Evolutionary conservation across 2,113 vertebrate genomes (phyloP).

Genomic region (Lepus europaeus): DNA sequence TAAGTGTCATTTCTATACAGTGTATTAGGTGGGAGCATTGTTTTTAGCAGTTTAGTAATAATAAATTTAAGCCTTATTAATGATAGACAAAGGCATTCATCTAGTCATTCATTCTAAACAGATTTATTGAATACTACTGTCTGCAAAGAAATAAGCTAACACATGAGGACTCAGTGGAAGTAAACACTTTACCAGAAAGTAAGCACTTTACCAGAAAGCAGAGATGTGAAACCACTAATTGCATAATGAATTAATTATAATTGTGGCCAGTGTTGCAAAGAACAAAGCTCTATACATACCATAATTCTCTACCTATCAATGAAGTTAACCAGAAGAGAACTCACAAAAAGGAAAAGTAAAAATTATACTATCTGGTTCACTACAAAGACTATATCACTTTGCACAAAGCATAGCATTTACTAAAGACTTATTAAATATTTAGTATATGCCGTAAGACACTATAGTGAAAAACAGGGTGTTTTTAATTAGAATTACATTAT

Average conservation of each 20-base stretch:
- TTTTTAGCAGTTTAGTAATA: not conserved
- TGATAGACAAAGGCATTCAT: not conserved
- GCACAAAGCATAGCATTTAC: slow-evolving; percentile 27
- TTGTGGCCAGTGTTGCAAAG: not conserved
- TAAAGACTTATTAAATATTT: slow-evolving; percentile 72
- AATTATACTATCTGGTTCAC: not conserved
- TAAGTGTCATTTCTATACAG: not conserved
- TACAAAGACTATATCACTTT: not conserved
- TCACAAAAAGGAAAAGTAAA: not conserved
- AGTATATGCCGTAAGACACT: slow-evolving; percentile 60
- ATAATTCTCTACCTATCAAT: slow-evolving; percentile 1
- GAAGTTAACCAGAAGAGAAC: not conserved
- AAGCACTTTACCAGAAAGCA: slow-evolving; percentile 3
- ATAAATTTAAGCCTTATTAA: not conserved
- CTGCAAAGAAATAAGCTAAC: not conserved
- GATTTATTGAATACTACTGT: not conserved
- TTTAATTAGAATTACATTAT: slow-evolving; percentile 67
- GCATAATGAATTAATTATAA: slow-evolving; percentile 37
- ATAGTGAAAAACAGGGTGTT: slow-evolving; percentile 45
- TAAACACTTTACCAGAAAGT: slow-evolving; percentile 35
- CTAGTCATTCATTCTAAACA: not conserved
- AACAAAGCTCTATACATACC: not conserved
- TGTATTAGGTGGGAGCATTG: not conserved
- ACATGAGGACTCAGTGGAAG: not conserved
- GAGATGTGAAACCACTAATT: slow-evolving; percentile 49